Evolutionary conservation across 2,888 invertebrate species (phyloP).

Genomic region (Sthenelais limicola): DNA sequence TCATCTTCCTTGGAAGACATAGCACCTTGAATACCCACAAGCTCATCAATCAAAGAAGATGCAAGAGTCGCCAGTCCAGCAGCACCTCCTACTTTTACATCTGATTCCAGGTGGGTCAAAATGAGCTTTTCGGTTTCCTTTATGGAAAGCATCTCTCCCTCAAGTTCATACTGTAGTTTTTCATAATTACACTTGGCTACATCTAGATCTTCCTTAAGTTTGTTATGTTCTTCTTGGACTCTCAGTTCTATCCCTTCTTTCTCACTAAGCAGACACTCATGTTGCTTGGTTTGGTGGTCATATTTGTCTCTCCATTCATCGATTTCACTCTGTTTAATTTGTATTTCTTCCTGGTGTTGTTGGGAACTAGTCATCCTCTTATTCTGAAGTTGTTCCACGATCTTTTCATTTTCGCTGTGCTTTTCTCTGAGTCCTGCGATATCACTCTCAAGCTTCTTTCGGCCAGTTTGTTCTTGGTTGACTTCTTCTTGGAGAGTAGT

Average conservation of each 20-base stretch:
- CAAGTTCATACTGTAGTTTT: conserved; percentile 10
- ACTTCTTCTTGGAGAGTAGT: not conserved
- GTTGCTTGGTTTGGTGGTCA: no score
- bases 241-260: no score
- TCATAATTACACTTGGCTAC: conserved; percentile 15
- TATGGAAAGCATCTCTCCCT: not conserved
- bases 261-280: no score
- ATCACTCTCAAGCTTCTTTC: conserved; percentile 23
- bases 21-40: no score
- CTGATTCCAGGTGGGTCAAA: no score
- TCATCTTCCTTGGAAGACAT: no score
- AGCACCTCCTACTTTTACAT: no score
- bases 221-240: no score
- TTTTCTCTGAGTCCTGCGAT: not conserved
- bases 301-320: no score
- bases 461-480: conserved; percentile 2
- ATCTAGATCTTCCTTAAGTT: conserved; percentile 18
- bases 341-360: not conserved
- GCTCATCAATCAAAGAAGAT: no score
- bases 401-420: conserved; percentile 10
- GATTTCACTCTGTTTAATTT: not conserved
- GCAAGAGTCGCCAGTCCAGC: no score
- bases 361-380: conserved; percentile 6
- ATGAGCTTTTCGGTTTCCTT: not conserved
- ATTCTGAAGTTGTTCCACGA: conserved; percentile 15